Base-by-base conservation (phyloP, 2,888 invertebrate genomes). In the Himalopsyche japonica region DNA sequence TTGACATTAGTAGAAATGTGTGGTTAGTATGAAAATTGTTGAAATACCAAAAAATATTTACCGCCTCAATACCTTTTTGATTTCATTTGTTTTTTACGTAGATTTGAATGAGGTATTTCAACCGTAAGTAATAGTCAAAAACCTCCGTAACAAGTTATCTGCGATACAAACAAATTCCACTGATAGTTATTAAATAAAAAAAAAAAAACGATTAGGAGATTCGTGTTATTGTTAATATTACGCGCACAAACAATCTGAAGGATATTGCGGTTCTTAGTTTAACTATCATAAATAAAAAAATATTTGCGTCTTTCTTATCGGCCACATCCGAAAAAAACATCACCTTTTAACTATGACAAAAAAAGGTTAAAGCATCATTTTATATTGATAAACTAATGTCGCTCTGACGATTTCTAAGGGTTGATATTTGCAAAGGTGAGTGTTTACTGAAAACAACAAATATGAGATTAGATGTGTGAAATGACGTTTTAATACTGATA, bases 241-340 rank as follows among this genome's bases (percentile, higher is more conserved):
- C 70, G 12, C 70, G 3, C 27, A 57, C 20, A 10, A 20, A 20
- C 20, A 20, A 20, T 70, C 30, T 30, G 27, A 3, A 70, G 70
- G 70, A 70, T 70, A 70, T 70, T 80, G 83, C 57, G 76, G 83
- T 83, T 76, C 80, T 43, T 34, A 80, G 80, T 77, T 57, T 18
- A 37, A 77, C 30, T 79, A 79, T 76, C 32, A 34, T 79, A 24
- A n/a, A n/a, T n/a, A n/a, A 37, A 34, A 27, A 76, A 49, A 34
- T 76, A 43, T 57, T 32, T 49, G 34, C 64, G 37, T 27, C 5
- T 49, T 43, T 82, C 79, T 79, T 82, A 79, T 82, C 64, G 64
- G 70, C 83, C 80, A 76, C 80, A 80, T 83, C 80, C 83, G 83
- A 79, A 82, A 82, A n/a, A 79, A 20, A 47, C 70, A 82, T 79